phyloP scores from a whole-genome alignment of 2,113 vertebrate genomes.

The Antidorcas marsupialis region DNA sequence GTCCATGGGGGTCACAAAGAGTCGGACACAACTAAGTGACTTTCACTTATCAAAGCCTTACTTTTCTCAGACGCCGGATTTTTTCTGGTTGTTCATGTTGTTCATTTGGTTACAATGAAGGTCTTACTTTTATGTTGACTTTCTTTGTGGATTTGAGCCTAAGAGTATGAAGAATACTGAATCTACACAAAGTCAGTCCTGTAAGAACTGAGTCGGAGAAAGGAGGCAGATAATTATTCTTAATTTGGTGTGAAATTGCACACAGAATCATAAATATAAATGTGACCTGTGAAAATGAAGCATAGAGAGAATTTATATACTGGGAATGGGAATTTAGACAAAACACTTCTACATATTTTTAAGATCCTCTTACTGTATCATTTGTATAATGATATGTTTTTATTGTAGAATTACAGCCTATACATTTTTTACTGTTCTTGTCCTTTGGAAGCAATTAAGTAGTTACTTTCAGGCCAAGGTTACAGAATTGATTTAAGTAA shows the following conservation, averaged over 20 bases:
- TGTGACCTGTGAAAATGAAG: not conserved
- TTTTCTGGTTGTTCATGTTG: not conserved
- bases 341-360: slow-evolving; percentile 68
- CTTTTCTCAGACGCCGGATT: not conserved
- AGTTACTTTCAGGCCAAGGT: not conserved
- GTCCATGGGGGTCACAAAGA: not conserved
- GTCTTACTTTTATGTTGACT: not conserved
- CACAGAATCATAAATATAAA: not conserved
- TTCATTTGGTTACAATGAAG: not conserved
- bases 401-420: not conserved
- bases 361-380: not conserved
- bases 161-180: not conserved
- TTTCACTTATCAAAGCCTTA: not conserved
- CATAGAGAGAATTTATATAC: not conserved
- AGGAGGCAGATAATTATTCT: not conserved
- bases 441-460: not conserved
- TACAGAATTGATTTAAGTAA: not conserved
- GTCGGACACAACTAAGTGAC: rapidly evolving
- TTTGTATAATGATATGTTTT: not conserved
- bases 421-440: not conserved
- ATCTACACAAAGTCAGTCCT: not conserved
- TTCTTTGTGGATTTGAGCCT: not conserved
- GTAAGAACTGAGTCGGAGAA: slow-evolving; percentile 20
- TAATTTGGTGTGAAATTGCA: slow-evolving; percentile 22
- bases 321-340: slow-evolving; percentile 55